These are phyloP conservation scores for Scaptomyza parva DNA, from an alignment of 2,888 invertebrate species.

Conservation along the genomic window DNA sequence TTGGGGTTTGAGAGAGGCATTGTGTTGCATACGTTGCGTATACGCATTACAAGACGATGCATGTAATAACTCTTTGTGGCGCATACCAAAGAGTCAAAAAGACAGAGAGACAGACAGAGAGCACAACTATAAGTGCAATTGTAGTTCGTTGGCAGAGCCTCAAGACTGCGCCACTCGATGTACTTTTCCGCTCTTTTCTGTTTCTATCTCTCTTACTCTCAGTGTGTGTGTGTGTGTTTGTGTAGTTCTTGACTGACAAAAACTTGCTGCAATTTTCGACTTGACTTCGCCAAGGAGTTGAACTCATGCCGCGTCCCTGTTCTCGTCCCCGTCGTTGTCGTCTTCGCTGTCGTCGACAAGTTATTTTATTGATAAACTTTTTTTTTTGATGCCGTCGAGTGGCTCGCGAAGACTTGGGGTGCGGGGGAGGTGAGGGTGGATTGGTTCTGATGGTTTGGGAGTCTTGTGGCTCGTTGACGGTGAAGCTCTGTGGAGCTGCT, in stretches of 20 bases:
- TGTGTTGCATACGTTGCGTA: constrained; percentile 45
- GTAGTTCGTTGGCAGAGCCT: constrained; percentile 67
- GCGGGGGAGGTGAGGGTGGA: constrained; percentile 2
- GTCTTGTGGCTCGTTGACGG: constrained; percentile 61
- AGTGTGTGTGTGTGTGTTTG: neutral
- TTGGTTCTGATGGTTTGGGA: too few species aligned
- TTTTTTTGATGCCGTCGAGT: constrained; percentile 57
- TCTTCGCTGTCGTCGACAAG: constrained; percentile 72
- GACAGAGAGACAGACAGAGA: constrained; percentile 3
- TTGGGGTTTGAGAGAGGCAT: neutral
- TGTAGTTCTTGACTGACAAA: constrained; percentile 43
- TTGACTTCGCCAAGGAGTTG: constrained; percentile 71
- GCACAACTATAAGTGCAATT: constrained; percentile 73
- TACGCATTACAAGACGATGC: too few species aligned
- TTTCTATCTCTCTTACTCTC: neutral
- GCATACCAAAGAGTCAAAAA: too few species aligned
- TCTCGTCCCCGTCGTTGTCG: constrained; percentile 28
- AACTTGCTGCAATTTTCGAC: constrained; percentile 77
- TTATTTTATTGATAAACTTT: constrained; percentile 80
- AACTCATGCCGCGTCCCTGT: too few species aligned
- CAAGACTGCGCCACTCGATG: constrained; percentile 74
- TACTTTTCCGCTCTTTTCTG: constrained; percentile 50
- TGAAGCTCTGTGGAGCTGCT: constrained; percentile 56
- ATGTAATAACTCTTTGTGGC: constrained; percentile 57
- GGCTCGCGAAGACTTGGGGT: constrained; percentile 24